Conservation (phyloP, 2,113 vertebrate species). For the Coregonus clupeaformis region DNA sequence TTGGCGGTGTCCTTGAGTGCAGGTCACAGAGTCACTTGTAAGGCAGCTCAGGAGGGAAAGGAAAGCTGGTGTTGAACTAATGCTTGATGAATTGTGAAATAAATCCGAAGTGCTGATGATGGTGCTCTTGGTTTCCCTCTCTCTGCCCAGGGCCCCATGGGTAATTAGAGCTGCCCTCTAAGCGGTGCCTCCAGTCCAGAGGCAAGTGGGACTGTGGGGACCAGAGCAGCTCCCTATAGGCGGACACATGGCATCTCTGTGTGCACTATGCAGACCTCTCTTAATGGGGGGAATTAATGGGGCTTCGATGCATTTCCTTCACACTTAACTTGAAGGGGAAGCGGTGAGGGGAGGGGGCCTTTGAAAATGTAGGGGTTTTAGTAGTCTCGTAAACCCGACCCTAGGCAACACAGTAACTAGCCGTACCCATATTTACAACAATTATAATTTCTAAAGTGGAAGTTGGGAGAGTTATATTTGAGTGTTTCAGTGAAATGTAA, state of each 20-base stretch:
- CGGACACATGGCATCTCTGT: neutral
- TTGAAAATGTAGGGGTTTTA: neutral
- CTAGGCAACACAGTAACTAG: too few species aligned
- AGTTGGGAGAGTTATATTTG: too few species aligned
- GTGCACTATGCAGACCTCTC: neutral
- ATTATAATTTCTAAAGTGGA: too few species aligned
- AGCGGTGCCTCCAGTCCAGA: neutral
- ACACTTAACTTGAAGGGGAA: neutral
- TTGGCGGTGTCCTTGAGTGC: neutral
- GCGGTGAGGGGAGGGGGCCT: neutral
- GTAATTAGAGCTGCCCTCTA: constrained; percentile 4
- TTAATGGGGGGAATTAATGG: constrained; percentile 1
- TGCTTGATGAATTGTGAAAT: neutral
- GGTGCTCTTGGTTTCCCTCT: neutral
- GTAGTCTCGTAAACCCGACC: too few species aligned
- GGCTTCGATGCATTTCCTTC: neutral
- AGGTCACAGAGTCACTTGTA: neutral
- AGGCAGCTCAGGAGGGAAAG: neutral
- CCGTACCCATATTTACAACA: too few species aligned
- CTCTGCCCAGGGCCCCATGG: neutral
- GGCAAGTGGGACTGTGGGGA: neutral
- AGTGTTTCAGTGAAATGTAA: too few species aligned
- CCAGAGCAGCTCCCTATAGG: neutral
- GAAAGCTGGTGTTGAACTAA: constrained; percentile 3
- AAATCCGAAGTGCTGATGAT: neutral